These are phyloP conservation scores for Heliothis virescens DNA, from an alignment of 1,140 invertebrate genomes.

Conservation along the genomic window DNA sequence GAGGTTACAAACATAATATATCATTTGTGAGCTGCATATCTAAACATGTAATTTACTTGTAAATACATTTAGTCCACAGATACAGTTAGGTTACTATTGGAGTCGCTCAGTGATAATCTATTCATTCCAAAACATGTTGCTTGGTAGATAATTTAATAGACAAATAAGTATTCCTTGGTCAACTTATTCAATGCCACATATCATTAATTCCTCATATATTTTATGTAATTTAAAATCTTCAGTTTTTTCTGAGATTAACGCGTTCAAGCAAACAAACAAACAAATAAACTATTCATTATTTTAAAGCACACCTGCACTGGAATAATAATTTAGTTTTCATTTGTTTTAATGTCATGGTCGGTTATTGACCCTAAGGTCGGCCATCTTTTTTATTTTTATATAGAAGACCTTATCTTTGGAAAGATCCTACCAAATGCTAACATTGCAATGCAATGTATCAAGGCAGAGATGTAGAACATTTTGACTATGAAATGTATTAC, in stretches of 20 bases:
- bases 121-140: background rate
- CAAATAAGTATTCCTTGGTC: too few relatives aligned
- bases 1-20: constrained; percentile 35
- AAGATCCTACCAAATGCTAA: too few relatives aligned
- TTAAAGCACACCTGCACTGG: background rate
- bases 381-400: background rate
- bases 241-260: too few relatives aligned
- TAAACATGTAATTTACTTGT: constrained; percentile 28
- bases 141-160: background rate
- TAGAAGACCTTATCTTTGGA: too few relatives aligned
- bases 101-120: constrained; percentile 29
- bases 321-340: background rate
- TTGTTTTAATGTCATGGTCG: background rate
- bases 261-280: too few relatives aligned
- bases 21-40: constrained; percentile 5
- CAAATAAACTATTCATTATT: background rate
- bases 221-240: too few relatives aligned
- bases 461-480: too few relatives aligned
- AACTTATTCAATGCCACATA: background rate
- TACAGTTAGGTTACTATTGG: background rate
- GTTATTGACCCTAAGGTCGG: background rate
- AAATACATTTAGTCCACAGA: constrained; percentile 16
- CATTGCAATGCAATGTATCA: too few relatives aligned
- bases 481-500: too few relatives aligned
- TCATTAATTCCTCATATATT: too few relatives aligned